Conservation (phyloP, 2,797 vertebrate species). For the Fringilla coelebs region DNA sequence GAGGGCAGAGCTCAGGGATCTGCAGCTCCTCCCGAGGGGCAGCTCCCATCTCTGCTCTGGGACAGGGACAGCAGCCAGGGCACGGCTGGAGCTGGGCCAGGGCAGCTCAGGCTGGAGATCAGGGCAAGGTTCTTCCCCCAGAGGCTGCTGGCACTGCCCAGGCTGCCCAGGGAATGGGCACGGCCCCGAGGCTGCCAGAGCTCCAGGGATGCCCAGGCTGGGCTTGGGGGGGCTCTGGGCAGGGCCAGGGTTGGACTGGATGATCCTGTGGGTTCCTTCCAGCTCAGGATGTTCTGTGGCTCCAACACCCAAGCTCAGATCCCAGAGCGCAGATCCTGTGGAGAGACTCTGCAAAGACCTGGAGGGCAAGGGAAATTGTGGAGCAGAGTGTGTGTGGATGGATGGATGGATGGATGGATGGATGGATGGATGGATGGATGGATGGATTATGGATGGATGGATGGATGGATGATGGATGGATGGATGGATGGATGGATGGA, state of each 20-base stretch:
- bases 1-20: neutral
- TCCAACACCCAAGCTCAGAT: neutral
- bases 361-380: neutral
- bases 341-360: neutral
- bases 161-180: neutral
- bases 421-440: too few relatives aligned
- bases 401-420: too few relatives aligned
- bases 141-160: neutral
- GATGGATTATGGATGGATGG: too few relatives aligned
- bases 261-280: neutral
- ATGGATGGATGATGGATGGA: too few relatives aligned
- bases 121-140: neutral
- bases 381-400: too few relatives aligned
- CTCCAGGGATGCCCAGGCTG: neutral
- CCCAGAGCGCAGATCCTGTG: neutral
- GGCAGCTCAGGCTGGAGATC: neutral
- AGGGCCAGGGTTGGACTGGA: fast-evolving
- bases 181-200: neutral
- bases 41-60: neutral
- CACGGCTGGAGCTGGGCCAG: neutral
- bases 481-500: too few relatives aligned
- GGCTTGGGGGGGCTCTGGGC: neutral
- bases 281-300: neutral
- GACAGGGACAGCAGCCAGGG: neutral
- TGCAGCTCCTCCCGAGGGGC: neutral